Evolutionary conservation across 2,113 vertebrate species (phyloP).

Genomic region (Dipodomys ordii): DNA sequence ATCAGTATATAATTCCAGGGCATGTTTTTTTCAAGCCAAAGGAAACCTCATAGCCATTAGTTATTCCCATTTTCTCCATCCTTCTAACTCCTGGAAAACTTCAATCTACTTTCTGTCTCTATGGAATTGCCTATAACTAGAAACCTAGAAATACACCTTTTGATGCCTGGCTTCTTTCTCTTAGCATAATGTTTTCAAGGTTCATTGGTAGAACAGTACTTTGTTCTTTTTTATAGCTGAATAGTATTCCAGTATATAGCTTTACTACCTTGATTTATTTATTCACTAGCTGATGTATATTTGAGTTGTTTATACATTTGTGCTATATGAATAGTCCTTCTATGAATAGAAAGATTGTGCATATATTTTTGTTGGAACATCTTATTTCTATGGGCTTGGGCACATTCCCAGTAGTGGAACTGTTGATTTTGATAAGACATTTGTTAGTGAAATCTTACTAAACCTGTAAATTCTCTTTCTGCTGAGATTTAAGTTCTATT

Average conservation of each 20-base stretch:
- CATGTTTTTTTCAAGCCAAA: conserved; percentile 19
- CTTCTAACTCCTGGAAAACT: background rate
- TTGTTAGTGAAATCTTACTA: conserved; percentile 51
- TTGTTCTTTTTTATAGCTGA: conserved; percentile 28
- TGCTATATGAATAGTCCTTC: background rate
- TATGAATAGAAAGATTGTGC: conserved; percentile 36
- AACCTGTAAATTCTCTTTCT: conserved; percentile 17
- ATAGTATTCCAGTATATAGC: conserved; percentile 34
- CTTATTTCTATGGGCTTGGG: conserved; percentile 8
- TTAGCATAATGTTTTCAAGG: conserved; percentile 36
- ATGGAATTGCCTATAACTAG: conserved; percentile 25
- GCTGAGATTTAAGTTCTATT: background rate
- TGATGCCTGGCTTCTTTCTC: conserved; percentile 27
- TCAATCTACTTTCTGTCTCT: conserved; percentile 34
- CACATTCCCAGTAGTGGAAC: background rate
- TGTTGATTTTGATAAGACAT: conserved; percentile 34
- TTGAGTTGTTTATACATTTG: conserved; percentile 26
- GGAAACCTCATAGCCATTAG: conserved; percentile 36
- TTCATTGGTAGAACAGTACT: conserved; percentile 20
- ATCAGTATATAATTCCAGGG: conserved; percentile 44
- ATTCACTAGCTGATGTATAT: background rate
- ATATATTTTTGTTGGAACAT: conserved; percentile 32
- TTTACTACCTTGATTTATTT: background rate
- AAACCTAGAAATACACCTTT: conserved; percentile 37
- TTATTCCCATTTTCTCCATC: background rate